These are phyloP conservation scores for Bolborhynchus lineola DNA, from an alignment of 2,113 vertebrate species.

Conservation along the genomic window DNA sequence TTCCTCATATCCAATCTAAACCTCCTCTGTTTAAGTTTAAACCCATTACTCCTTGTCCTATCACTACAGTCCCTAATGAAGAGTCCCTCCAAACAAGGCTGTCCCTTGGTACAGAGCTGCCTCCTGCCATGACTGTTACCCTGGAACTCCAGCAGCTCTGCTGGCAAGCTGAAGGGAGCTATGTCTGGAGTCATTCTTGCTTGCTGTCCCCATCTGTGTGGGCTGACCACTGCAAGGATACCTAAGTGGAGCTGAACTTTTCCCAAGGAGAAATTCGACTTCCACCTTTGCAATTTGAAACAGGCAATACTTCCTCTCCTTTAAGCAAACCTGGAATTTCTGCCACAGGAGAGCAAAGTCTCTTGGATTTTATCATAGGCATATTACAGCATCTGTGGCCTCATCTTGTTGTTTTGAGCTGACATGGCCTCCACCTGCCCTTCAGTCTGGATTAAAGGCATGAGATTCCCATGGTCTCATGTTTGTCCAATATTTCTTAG, in stretches of 20 bases:
- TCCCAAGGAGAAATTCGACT: neutral
- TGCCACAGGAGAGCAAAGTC: neutral
- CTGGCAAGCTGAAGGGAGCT: neutral
- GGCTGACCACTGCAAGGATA: neutral
- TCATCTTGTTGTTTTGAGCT: neutral
- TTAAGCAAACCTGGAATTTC: neutral
- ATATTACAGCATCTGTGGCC: neutral
- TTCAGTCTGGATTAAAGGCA: neutral
- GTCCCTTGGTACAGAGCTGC: neutral
- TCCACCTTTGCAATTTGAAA: neutral
- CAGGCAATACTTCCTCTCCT: neutral
- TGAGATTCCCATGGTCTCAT: neutral
- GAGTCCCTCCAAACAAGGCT: neutral
- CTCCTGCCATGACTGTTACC: neutral
- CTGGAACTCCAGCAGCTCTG: neutral
- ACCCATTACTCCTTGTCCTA: no score
- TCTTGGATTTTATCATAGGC: neutral
- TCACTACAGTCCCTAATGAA: no score
- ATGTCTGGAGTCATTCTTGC: neutral
- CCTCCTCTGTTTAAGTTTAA: no score
- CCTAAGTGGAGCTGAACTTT: neutral
- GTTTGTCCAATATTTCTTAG: neutral
- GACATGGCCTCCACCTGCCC: rapidly evolving
- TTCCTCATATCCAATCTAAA: no score
- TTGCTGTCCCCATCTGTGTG: neutral